phyloP scores from a whole-genome alignment of 2,113 vertebrate genomes.

The Microcebus jonahi region DNA sequence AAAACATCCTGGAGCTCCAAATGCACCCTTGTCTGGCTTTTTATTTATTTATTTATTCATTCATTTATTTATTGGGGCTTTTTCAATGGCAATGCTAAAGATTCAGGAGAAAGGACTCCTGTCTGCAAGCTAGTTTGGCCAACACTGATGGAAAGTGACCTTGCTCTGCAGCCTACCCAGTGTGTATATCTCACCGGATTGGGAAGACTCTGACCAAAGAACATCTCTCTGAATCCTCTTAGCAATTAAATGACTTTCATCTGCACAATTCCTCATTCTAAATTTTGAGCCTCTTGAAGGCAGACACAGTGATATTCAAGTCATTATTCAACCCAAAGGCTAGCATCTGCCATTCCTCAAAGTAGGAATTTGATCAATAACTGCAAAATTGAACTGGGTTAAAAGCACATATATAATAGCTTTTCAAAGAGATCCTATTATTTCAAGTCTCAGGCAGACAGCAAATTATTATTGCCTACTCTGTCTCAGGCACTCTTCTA shows the following conservation, averaged over 20 bases:
- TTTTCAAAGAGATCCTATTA: not conserved
- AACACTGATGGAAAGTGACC: not conserved
- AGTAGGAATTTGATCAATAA: not conserved
- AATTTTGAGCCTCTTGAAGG: not conserved
- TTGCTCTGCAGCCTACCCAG: not conserved
- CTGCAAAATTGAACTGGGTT: not conserved
- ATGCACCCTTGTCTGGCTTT: accelerated
- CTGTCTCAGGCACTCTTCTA: not conserved
- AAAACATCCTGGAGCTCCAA: not conserved
- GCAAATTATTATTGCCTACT: not conserved
- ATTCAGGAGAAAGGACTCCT: not conserved
- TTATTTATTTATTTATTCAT: too few relatives aligned
- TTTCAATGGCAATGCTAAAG: not conserved
- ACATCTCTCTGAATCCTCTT: not conserved
- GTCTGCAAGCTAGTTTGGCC: not conserved
- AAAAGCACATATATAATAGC: not conserved
- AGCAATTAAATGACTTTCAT: not conserved
- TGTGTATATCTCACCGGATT: not conserved
- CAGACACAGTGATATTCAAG: not conserved
- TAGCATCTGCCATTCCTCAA: not conserved
- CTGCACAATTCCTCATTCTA: not conserved
- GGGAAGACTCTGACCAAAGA: too few relatives aligned
- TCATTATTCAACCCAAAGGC: not conserved
- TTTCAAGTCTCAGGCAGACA: not conserved
- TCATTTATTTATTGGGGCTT: not conserved